Conservation (phyloP, 2,888 invertebrate genomes). For the Rhaphigaster nebulosa region DNA sequence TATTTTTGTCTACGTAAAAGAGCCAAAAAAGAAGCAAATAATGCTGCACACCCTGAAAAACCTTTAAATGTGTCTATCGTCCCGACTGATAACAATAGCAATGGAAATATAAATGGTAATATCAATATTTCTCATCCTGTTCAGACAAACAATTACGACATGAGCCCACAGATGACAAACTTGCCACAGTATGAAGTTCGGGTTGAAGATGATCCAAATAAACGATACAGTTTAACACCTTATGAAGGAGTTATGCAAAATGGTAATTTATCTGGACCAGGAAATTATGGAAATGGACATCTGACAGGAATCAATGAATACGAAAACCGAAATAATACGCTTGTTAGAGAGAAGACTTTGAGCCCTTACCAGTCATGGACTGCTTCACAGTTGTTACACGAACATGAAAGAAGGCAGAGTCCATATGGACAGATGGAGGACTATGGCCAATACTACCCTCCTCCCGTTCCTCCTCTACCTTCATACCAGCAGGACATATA, state of each 20-base stretch:
- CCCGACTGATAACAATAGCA: conserved; percentile 67
- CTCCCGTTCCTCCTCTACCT: conserved; percentile 73
- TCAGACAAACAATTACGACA: conserved; percentile 60
- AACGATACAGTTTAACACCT: conserved; percentile 70
- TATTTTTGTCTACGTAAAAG: conserved; percentile 71
- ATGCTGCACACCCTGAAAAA: conserved; percentile 65
- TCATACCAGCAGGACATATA: conserved; percentile 70
- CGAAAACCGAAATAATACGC: conserved; percentile 66
- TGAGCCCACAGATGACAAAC: conserved; percentile 64
- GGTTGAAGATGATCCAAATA: conserved; percentile 71
- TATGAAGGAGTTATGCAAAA: conserved; percentile 63
- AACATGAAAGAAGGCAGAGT: conserved; percentile 73
- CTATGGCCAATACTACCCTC: conserved; percentile 67
- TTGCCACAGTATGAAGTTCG: conserved; percentile 67
- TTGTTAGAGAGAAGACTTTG: conserved; percentile 70
- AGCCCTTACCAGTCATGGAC: conserved; percentile 75
- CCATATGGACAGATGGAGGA: conserved; percentile 68
- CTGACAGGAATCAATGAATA: conserved; percentile 65
- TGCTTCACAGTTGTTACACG: conserved; percentile 74
- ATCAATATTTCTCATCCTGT: conserved; percentile 61
- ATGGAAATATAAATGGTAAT: conserved; percentile 56
- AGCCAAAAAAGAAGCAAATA: conserved; percentile 65
- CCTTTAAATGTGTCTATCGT: conserved; percentile 70
- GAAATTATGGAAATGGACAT: conserved; percentile 65
- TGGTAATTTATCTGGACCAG: conserved; percentile 62